phyloP scores from a whole-genome alignment of 35 echinoderm and acorn worm genomes.

The Ophioderma brevispina region DNA sequence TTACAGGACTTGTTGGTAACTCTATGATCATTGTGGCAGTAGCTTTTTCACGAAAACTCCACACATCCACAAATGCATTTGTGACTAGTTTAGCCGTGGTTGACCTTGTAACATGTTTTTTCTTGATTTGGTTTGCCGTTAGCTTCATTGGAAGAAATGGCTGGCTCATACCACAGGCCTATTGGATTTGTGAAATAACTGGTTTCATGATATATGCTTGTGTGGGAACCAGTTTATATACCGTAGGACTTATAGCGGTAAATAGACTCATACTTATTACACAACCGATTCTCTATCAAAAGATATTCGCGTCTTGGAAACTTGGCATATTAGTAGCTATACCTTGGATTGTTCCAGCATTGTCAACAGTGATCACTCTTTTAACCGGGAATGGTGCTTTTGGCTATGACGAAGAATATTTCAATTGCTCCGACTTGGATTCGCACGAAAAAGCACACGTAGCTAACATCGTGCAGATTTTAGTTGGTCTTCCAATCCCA shows the following conservation, averaged over 20 bases:
- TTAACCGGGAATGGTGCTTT: constrained; percentile 6
- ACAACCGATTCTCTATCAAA: constrained; percentile 26
- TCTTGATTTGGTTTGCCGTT: constrained; percentile 28
- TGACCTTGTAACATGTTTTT: constrained; percentile 41
- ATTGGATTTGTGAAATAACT: constrained; percentile 21
- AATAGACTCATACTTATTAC: constrained; percentile 40
- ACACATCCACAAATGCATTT: constrained; percentile 50
- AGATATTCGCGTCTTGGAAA: not conserved
- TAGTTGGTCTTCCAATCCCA: not conserved
- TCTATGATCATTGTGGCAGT: no score
- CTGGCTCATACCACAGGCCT: no score
- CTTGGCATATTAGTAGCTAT: no score
- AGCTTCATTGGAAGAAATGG: constrained; percentile 17
- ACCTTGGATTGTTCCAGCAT: constrained; percentile 50
- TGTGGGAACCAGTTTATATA: constrained; percentile 56
- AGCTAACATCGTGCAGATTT: not conserved
- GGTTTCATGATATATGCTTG: constrained; percentile 35
- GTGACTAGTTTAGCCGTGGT: no score
- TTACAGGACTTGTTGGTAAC: no score
- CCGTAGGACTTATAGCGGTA: constrained; percentile 39
- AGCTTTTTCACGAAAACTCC: constrained; percentile 31
- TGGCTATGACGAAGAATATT: constrained; percentile 45
- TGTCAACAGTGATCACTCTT: not conserved
- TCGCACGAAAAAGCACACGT: not conserved
- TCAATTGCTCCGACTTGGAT: constrained; percentile 15